Base-by-base conservation (phyloP, 2,888 invertebrate genomes). In the Parnassius glacialis region DNA sequence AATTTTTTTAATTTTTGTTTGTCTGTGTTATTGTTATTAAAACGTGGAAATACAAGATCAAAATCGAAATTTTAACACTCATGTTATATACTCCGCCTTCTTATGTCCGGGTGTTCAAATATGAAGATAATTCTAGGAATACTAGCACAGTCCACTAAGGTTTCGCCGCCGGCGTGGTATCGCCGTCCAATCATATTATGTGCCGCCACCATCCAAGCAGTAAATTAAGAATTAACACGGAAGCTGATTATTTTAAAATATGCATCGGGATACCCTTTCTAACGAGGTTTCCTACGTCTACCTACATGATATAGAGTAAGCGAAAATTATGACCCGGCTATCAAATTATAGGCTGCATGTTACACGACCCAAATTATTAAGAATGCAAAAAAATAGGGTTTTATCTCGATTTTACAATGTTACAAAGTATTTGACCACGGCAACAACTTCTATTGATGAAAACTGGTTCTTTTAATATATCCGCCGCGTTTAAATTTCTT, bases 161-260 rank as follows among this genome's bases (percentile, higher is more conserved):
- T 82, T 81, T 79, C 81, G 80, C 85, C 81, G 66, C 70, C 60
- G 72, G 78, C 78, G 66, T 71, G 75, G 75, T 74, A 79, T 79
- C 81, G 74, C 69, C 70, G 74, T 71, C 67, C 83, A 84, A 90
- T 90, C 87, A 80, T 83, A 81, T 90, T 89, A 86, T 76, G 71
- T 71, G 76, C 71, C 74, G 80, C 80, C 81, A 79, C 82, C 88
- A 89, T 76, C 90, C 79, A 82, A 81, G 85, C 91, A 90, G 89
- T 83, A 90, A 91, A 91, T 91, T 87, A 90, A 88, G 85, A 90
- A 90, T 90, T 91, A 90, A 81, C 86, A 85, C 80, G 85, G 79
- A 83, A 84, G 74, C 79, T 83, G 84, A 85, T 90, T 83, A 90
- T 90, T 90, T 90, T 89, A 90, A 91, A 91, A 90, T 90, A 87